A percentile compares a stretch with the other conserved stretches of the same genome.
Evolutionary conservation across 2,888 invertebrate species (phyloP).

Genomic region (Eretmocerus hayati): DNA sequence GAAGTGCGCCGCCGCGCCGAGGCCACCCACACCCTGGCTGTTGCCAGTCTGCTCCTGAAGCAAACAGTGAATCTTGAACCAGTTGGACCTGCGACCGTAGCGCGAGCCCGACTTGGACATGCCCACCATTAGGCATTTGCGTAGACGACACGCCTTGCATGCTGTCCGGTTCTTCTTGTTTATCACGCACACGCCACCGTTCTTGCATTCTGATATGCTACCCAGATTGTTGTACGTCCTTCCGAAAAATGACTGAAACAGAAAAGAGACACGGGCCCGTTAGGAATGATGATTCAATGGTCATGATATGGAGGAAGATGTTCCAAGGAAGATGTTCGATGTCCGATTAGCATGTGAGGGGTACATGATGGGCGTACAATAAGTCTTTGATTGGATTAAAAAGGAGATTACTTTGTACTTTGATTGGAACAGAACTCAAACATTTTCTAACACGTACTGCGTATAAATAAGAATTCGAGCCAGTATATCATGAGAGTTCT

Average conservation of each 20-base stretch:
- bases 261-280: too few species aligned
- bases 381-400: too few species aligned
- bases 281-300: too few species aligned
- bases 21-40: constrained; percentile 6
- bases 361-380: too few species aligned
- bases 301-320: too few species aligned
- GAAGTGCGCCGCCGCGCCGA: constrained; percentile 28
- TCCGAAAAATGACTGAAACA: constrained; percentile 86
- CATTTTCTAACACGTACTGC: too few species aligned
- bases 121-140: constrained; percentile 80
- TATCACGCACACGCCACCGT: constrained; percentile 84
- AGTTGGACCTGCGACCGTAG: constrained; percentile 83
- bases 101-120: constrained; percentile 90
- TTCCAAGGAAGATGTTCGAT: too few species aligned
- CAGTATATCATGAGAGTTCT: too few species aligned
- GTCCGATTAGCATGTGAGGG: too few species aligned
- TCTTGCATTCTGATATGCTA: constrained; percentile 86
- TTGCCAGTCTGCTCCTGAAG: constrained; percentile 65
- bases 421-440: too few species aligned
- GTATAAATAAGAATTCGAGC: too few species aligned
- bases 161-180: constrained; percentile 89
- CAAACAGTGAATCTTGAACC: constrained; percentile 90
- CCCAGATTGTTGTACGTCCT: constrained; percentile 85
- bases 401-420: too few species aligned
- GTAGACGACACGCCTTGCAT: constrained; percentile 81